A percentile compares a stretch with the other conserved stretches of the same genome.
phyloP scores from a whole-genome alignment of 2,888 invertebrate genomes.

The Xanthia togata region DNA sequence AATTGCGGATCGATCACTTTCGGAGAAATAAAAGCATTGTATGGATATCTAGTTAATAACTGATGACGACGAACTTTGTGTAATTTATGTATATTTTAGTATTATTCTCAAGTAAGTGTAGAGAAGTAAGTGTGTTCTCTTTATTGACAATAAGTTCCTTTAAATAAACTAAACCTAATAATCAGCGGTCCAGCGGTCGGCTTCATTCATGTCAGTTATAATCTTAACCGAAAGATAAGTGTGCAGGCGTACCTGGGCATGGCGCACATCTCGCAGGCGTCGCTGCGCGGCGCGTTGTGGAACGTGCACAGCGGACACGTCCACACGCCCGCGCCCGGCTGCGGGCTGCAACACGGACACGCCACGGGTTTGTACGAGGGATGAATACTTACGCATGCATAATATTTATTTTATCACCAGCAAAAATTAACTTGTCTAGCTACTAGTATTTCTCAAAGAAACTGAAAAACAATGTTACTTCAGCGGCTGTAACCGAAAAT shows the following conservation, averaged over 20 bases:
- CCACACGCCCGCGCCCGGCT: constrained; percentile 90
- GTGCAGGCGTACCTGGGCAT: constrained; percentile 50
- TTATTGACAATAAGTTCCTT: too few species aligned
- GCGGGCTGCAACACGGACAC: constrained; percentile 92
- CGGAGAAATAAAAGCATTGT: too few species aligned
- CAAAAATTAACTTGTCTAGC: not conserved
- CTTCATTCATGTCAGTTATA: not conserved
- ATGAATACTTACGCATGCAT: not conserved
- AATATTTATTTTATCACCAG: not conserved
- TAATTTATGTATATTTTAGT: too few species aligned
- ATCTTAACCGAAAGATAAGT: not conserved
- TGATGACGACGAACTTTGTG: too few species aligned
- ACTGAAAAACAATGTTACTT: not conserved
- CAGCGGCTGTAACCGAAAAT: not conserved
- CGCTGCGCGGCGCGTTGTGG: constrained; percentile 94
- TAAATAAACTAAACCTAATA: not conserved
- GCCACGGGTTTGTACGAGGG: not conserved
- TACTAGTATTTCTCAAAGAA: not conserved
- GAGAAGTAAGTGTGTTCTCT: too few species aligned
- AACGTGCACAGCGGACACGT: constrained; percentile 98
- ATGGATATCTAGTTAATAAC: too few species aligned
- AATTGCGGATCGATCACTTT: too few species aligned
- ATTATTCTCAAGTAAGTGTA: too few species aligned
- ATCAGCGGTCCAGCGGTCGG: not conserved
- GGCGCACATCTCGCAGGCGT: constrained; percentile 76